Percentiles rank a stretch among this genome's conserved stretches.
These are phyloP conservation scores for Ia io DNA, from an alignment of 2,113 vertebrate species.

Conservation along the genomic window DNA sequence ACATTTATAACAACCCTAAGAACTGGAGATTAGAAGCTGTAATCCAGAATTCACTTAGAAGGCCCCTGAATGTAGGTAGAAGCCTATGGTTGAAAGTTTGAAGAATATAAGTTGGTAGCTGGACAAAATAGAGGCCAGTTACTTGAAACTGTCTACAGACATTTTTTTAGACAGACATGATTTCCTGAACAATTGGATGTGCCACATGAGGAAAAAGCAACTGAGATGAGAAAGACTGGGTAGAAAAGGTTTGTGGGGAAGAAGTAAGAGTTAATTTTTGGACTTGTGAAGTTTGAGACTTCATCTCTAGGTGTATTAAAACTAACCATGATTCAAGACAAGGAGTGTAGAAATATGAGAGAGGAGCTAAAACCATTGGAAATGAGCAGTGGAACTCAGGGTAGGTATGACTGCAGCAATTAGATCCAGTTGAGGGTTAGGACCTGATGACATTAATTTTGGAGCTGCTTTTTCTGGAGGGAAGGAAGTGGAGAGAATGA, in stretches of 20 bases:
- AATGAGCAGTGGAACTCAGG: neutral
- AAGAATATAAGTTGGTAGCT: neutral
- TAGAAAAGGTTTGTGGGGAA: neutral
- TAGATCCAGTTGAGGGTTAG: neutral
- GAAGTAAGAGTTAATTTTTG: neutral
- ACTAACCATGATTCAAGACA: neutral
- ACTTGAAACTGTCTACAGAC: neutral
- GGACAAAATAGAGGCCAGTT: neutral
- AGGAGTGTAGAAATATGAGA: neutral
- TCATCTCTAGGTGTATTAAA: neutral
- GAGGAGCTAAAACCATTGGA: neutral
- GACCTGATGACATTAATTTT: neutral
- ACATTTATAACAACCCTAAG: neutral
- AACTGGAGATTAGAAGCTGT: neutral
- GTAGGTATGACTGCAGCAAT: neutral
- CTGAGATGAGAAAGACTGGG: neutral
- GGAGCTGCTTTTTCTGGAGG: neutral
- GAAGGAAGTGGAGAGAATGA: neutral
- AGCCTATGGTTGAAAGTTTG: neutral
- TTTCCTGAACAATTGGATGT: neutral
- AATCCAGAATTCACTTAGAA: neutral
- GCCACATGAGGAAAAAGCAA: neutral
- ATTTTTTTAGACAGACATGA: neutral
- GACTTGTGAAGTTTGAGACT: neutral
- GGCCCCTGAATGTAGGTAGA: neutral